These are phyloP conservation scores for Drosophila orena DNA, from an alignment of 1,140 invertebrate genomes.

Conservation along the genomic window DNA sequence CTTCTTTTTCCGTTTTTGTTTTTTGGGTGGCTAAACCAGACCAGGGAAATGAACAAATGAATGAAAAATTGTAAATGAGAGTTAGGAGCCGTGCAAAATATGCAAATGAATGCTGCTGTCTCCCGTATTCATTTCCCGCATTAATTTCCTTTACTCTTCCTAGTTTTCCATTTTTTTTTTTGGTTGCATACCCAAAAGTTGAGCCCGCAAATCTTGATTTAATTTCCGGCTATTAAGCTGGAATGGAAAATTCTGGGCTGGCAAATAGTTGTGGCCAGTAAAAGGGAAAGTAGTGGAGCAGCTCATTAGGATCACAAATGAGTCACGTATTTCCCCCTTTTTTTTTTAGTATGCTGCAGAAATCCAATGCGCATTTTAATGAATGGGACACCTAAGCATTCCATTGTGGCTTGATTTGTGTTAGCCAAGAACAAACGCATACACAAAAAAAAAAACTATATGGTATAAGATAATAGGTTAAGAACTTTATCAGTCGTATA, in stretches of 20 bases:
- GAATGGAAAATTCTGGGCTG: constrained; percentile 23
- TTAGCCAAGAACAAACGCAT: too few species aligned
- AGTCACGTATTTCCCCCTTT: constrained; percentile 30
- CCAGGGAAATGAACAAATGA: constrained; percentile 2
- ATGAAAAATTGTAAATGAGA: constrained; percentile 18
- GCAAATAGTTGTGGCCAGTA: constrained; percentile 52
- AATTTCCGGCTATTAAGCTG: constrained; percentile 74
- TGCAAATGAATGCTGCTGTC: constrained; percentile 59
- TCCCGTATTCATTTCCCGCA: background rate
- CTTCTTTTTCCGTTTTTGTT: background rate
- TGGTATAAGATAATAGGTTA: too few species aligned
- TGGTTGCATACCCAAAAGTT: constrained; percentile 1
- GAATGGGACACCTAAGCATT: too few species aligned
- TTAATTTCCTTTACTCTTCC: background rate
- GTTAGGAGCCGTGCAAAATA: constrained; percentile 59
- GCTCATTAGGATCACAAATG: constrained; percentile 52
- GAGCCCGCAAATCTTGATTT: constrained; percentile 74
- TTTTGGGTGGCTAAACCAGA: background rate
- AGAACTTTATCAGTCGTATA: too few species aligned
- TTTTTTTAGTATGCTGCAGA: background rate
- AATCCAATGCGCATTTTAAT: background rate
- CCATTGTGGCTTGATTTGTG: too few species aligned
- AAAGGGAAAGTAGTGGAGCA: constrained; percentile 8
- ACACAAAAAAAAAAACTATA: too few species aligned
- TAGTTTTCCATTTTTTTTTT: constrained; percentile 1